Conservation (phyloP, 2,113 vertebrate species). For the Bostrychus sinensis region DNA sequence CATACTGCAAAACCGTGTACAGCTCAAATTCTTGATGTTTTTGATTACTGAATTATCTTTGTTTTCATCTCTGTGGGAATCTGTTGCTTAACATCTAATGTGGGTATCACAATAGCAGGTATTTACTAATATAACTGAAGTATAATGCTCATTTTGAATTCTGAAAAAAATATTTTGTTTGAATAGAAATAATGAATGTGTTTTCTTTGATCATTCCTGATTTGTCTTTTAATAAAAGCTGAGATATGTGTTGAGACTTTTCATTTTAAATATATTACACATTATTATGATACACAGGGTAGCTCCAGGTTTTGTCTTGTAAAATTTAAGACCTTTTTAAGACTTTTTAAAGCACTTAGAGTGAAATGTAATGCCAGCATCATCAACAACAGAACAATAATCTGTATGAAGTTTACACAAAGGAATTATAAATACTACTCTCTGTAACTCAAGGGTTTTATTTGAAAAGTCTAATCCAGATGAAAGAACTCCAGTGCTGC, state of each 20-base stretch:
- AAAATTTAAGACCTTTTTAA: too few species aligned
- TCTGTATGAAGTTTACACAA: too few species aligned
- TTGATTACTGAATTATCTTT: conserved; percentile 48
- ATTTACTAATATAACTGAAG: conserved; percentile 63
- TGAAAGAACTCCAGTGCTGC: too few species aligned
- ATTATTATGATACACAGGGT: too few species aligned
- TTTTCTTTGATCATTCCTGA: conserved; percentile 51
- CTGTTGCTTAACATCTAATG: conserved; percentile 56
- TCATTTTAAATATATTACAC: neutral
- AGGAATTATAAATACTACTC: too few species aligned
- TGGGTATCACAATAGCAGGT: conserved; percentile 69
- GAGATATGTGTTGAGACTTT: conserved; percentile 36
- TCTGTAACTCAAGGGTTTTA: too few species aligned
- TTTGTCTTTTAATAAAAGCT: conserved; percentile 70
- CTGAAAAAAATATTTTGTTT: conserved; percentile 43
- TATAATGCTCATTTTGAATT: conserved; percentile 48
- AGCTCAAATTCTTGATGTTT: conserved; percentile 57
- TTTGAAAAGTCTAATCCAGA: too few species aligned
- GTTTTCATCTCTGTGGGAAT: conserved; percentile 59
- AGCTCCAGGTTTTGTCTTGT: too few species aligned
- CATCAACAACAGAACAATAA: too few species aligned
- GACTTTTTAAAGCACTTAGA: too few species aligned
- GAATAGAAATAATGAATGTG: conserved; percentile 30
- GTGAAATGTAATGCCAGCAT: too few species aligned
- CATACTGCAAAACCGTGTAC: conserved; percentile 76